A percentile compares a stretch with the other conserved stretches of the same genome.
Conservation (phyloP, 2,113 vertebrate species). For the Archilochus colubris region DNA sequence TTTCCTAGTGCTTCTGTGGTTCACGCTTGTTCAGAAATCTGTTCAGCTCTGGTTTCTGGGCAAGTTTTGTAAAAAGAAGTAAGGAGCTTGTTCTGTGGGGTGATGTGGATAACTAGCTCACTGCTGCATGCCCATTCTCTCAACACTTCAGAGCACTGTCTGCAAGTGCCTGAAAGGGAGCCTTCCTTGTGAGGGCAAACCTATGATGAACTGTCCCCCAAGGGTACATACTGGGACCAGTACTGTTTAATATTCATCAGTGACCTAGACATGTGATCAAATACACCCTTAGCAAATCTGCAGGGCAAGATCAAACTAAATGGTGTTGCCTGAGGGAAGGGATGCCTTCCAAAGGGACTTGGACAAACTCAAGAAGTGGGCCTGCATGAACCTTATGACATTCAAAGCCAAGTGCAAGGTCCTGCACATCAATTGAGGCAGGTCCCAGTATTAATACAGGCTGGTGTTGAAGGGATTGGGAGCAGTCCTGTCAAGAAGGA, state of each 20-base stretch:
- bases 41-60: background rate
- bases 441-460: too few species aligned
- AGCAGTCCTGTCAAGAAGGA: too few species aligned
- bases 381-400: too few species aligned
- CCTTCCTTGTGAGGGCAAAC: background rate
- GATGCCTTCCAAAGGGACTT: background rate
- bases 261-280: background rate
- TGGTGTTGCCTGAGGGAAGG: rapidly evolving
- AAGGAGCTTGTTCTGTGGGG: background rate
- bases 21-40: background rate
- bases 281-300: background rate
- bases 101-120: background rate
- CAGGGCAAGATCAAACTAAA: background rate
- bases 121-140: background rate
- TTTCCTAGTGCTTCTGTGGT: background rate
- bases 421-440: too few species aligned
- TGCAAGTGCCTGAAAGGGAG: background rate
- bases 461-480: too few species aligned
- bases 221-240: rapidly evolving
- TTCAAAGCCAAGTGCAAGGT: too few species aligned
- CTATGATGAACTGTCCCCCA: too few species aligned
- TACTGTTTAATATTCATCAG: background rate
- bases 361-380: too few species aligned
- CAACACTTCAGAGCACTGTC: background rate
- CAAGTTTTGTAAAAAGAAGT: background rate